Conservation (phyloP, 2,888 invertebrate species). For the Parasteatoda lunata region DNA sequence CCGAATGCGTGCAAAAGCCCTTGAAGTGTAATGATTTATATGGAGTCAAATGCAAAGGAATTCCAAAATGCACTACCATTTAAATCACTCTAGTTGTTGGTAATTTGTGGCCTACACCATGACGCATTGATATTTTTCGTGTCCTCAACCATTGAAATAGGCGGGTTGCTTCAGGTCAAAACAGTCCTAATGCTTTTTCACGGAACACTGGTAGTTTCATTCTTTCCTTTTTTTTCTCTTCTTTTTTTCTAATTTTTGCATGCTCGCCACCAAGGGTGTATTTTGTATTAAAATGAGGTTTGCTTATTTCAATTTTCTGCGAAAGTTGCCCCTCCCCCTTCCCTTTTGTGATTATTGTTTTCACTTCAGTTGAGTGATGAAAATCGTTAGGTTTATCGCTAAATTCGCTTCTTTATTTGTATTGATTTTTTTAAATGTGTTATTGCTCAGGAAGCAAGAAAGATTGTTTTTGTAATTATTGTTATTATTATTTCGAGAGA, state of each 20-base stretch:
- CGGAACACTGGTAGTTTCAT: neutral
- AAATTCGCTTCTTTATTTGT: too few species aligned
- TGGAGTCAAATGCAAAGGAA: slow-evolving; percentile 26
- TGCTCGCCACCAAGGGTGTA: neutral
- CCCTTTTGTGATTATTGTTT: too few species aligned
- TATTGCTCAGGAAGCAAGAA: too few species aligned
- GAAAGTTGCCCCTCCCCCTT: neutral
- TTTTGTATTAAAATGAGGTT: neutral
- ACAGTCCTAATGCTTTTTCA: slow-evolving; percentile 8
- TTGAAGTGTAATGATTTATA: slow-evolving; percentile 29
- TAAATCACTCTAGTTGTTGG: slow-evolving; percentile 33
- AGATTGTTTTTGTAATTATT: too few species aligned
- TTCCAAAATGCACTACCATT: neutral
- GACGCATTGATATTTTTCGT: slow-evolving; percentile 42
- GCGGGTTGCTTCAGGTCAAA: slow-evolving; percentile 9
- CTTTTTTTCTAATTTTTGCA: neutral
- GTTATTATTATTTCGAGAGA: too few species aligned
- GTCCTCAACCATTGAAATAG: slow-evolving; percentile 4
- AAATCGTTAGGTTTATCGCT: too few species aligned
- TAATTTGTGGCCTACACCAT: slow-evolving; percentile 24
- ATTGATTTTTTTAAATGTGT: too few species aligned
- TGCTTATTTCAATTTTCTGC: neutral
- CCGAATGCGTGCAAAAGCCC: slow-evolving; percentile 7
- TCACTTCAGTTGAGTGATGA: too few species aligned
- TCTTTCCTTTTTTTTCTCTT: neutral